phyloP scores from a whole-genome alignment of 2,888 invertebrate genomes.

The Ceriagrion tenellum region DNA sequence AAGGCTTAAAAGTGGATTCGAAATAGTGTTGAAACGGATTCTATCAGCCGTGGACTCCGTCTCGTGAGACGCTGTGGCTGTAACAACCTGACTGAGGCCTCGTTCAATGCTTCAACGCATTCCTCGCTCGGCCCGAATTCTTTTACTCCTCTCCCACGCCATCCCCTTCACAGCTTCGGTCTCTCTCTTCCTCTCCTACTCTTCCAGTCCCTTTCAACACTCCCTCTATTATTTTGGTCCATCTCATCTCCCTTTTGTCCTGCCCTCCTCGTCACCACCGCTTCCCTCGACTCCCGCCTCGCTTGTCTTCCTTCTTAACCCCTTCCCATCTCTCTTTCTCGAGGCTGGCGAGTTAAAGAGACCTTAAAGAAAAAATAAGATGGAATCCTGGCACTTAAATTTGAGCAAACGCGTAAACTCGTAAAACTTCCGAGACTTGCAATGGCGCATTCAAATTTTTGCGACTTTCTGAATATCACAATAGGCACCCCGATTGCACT shows the following conservation, averaged over 20 bases:
- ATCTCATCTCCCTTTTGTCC: background rate
- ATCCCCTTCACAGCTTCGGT: too few relatives aligned
- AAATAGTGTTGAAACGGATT: too few relatives aligned
- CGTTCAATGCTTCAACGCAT: conserved; percentile 71
- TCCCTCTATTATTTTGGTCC: background rate
- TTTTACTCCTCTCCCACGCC: background rate
- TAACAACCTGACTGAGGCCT: too few relatives aligned
- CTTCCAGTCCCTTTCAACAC: background rate
- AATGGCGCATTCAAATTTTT: background rate
- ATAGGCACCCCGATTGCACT: background rate
- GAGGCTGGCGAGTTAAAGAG: background rate
- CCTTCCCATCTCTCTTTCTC: background rate
- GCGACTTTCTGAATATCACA: background rate
- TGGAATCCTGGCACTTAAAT: background rate
- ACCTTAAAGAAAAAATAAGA: background rate
- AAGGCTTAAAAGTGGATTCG: too few relatives aligned
- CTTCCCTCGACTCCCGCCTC: background rate
- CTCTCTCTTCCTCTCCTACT: background rate
- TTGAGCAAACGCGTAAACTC: background rate
- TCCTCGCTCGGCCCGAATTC: conserved; percentile 68
- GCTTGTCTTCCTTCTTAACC: background rate
- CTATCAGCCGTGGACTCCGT: too few relatives aligned
- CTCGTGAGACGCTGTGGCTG: too few relatives aligned
- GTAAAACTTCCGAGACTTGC: background rate
- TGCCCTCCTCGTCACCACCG: background rate